Evolutionary conservation across 2,888 invertebrate species (phyloP).

Genomic region (Minunthozetes semirufus): DNA sequence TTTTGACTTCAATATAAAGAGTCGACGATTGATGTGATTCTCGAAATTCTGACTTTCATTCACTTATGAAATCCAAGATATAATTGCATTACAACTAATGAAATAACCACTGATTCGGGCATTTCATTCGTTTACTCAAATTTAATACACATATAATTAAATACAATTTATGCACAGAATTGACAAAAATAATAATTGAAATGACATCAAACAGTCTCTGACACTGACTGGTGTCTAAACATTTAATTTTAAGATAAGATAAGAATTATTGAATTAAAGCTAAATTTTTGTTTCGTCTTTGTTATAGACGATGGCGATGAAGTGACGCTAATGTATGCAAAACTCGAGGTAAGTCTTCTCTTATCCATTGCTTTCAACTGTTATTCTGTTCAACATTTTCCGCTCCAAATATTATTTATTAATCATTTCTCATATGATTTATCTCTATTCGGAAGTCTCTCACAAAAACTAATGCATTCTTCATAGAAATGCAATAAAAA

Average conservation of each 20-base stretch:
- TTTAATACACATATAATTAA: no score
- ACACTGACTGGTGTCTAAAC: no score
- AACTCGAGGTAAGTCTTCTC: conserved; percentile 49
- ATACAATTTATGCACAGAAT: no score
- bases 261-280: no score
- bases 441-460: neutral
- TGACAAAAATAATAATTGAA: no score
- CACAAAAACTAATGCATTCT: neutral
- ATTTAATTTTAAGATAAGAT: no score
- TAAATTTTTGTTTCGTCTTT: conserved; percentile 25
- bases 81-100: no score
- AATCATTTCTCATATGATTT: conserved; percentile 15
- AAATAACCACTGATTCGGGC: no score
- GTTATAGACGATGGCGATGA: conserved; percentile 51
- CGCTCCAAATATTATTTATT: conserved; percentile 10
- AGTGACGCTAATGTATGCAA: conserved; percentile 52
- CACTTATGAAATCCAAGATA: no score
- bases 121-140: no score
- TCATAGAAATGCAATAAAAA: neutral
- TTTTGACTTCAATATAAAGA: neutral
- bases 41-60: neutral
- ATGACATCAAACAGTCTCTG: no score
- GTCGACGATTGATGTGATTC: neutral
- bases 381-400: conserved; percentile 9
- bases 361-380: neutral